phyloP scores from a whole-genome alignment of 2,113 vertebrate genomes.

The Morone chrysops region DNA sequence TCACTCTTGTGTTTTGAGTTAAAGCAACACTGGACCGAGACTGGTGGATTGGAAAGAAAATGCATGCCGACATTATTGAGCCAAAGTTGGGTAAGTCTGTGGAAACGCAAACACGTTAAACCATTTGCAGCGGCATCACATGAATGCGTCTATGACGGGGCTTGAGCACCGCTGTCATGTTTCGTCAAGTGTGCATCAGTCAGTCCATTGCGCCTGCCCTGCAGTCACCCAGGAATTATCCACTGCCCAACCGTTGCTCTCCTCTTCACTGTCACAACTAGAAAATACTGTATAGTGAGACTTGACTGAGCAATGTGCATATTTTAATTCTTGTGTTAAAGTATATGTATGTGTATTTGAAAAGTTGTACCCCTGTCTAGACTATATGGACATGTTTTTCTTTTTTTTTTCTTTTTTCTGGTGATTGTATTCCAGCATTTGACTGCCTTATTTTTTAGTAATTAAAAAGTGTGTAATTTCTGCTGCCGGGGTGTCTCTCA shows the following conservation, averaged over 20 bases:
- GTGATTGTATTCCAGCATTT: not conserved
- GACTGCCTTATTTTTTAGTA: not conserved
- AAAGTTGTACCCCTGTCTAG: not conserved
- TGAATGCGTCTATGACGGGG: not conserved
- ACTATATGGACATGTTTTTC: not conserved
- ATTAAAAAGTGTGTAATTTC: not conserved
- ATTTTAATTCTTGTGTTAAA: not conserved
- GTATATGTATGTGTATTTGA: not conserved
- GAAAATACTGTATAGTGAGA: not conserved
- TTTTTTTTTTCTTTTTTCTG: not conserved
- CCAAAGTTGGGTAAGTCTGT: not conserved
- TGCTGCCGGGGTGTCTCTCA: too few species aligned
- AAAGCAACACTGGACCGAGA: too few species aligned
- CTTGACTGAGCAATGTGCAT: not conserved
- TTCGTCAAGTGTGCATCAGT: not conserved
- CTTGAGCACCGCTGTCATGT: not conserved
- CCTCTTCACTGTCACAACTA: not conserved
- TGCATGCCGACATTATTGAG: too few species aligned
- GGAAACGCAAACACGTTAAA: not conserved
- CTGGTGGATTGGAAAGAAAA: too few species aligned
- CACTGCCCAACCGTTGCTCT: not conserved
- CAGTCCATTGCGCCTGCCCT: not conserved
- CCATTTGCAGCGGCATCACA: not conserved
- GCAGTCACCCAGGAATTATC: conserved; percentile 2
- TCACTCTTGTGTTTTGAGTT: too few species aligned